phyloP scores from a whole-genome alignment of 2,113 vertebrate species.

The Burhinus oedicnemus region DNA sequence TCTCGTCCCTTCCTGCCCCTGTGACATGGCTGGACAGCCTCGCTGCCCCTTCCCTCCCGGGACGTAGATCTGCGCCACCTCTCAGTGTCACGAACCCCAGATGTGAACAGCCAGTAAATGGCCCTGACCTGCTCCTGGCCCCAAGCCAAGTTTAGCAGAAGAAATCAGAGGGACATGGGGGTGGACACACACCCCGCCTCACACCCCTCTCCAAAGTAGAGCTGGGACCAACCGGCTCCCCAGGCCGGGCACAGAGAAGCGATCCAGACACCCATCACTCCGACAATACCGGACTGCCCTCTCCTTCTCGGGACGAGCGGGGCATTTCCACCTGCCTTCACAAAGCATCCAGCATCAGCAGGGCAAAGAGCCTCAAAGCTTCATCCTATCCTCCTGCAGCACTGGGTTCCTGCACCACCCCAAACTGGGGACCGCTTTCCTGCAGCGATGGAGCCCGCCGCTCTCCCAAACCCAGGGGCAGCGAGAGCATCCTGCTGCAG shows the following conservation, averaged over 20 bases:
- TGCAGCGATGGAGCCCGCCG: accelerated
- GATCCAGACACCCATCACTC: neutral
- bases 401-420: neutral
- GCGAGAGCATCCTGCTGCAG: neutral
- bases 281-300: neutral
- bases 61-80: accelerated
- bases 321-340: neutral
- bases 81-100: neutral
- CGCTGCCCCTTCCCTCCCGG: accelerated
- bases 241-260: neutral
- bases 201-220: neutral
- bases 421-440: accelerated
- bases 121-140: neutral
- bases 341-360: neutral
- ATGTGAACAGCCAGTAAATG: neutral
- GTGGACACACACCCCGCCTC: too few species aligned
- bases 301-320: accelerated
- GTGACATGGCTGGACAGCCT: neutral
- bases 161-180: neutral
- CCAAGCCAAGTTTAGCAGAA: neutral
- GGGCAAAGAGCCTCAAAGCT: neutral
- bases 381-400: neutral
- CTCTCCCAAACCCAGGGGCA: neutral
- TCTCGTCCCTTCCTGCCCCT: accelerated
- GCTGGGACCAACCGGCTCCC: neutral